A percentile compares a stretch with the other conserved stretches of the same genome.
phyloP scores from a whole-genome alignment of 2,888 invertebrate genomes.

The Megaustenia siamemsis region DNA sequence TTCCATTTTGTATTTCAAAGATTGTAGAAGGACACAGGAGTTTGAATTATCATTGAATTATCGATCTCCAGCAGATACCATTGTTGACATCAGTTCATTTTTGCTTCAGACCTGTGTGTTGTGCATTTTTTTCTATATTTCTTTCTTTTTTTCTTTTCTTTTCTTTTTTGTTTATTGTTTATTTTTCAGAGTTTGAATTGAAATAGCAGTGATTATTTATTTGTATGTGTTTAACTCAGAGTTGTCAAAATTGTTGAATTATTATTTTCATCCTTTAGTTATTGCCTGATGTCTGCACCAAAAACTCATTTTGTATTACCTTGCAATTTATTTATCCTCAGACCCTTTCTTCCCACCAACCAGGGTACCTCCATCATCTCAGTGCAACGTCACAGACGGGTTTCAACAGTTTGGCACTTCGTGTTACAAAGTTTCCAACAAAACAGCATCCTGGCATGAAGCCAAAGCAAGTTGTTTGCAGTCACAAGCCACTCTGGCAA shows the following conservation, averaged over 20 bases:
- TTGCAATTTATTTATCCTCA: neutral
- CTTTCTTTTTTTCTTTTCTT: too few species aligned
- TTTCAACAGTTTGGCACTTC: conserved; percentile 37
- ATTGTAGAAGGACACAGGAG: too few species aligned
- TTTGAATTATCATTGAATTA: too few species aligned
- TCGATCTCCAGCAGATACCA: too few species aligned
- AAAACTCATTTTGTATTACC: neutral
- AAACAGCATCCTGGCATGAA: conserved; percentile 12
- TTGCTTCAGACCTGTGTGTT: neutral
- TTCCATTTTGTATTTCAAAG: too few species aligned
- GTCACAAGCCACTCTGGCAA: conserved; percentile 6
- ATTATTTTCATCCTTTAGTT: neutral
- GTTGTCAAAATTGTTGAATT: neutral
- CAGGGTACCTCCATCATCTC: conserved; percentile 5
- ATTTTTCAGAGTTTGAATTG: too few species aligned
- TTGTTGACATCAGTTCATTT: too few species aligned
- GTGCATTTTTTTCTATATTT: neutral
- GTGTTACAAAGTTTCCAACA: conserved; percentile 36
- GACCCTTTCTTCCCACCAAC: conserved; percentile 26
- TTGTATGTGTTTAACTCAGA: too few species aligned
- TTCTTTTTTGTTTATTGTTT: too few species aligned
- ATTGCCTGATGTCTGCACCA: neutral
- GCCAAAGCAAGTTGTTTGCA: neutral
- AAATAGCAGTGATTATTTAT: too few species aligned
- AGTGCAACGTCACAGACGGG: conserved; percentile 27